Percentiles rank a stretch among this genome's conserved stretches.
phyloP scores from a whole-genome alignment of 2,888 invertebrate species.

The Erpobdella octoculata region DNA sequence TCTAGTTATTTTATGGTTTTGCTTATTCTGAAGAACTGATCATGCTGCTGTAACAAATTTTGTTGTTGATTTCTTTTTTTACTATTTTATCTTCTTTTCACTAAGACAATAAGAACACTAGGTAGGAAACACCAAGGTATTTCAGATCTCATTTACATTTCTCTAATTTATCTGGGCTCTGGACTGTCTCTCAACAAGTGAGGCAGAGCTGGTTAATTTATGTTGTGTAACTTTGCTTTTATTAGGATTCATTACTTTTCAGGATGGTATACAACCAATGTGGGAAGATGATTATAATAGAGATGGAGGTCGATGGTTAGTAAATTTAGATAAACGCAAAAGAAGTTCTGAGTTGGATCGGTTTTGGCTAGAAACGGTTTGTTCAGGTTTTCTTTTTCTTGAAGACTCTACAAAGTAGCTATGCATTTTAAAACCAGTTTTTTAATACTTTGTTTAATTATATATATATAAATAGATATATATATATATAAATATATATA shows the following conservation, averaged over 20 bases:
- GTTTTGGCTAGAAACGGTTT: constrained; percentile 67
- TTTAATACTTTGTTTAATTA: too few species aligned
- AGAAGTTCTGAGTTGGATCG: constrained; percentile 65
- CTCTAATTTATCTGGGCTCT: neutral
- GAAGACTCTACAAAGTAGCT: neutral
- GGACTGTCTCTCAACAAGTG: neutral
- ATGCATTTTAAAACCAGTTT: neutral
- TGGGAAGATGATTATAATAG: constrained; percentile 91
- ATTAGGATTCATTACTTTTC: constrained; percentile 22
- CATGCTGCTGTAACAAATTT: too few species aligned
- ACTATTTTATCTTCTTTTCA: too few species aligned
- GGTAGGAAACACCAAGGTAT: too few species aligned
- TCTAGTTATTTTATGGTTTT: too few species aligned
- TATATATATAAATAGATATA: too few species aligned
- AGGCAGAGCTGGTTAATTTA: neutral
- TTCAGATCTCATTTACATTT: too few species aligned
- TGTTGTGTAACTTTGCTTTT: neutral
- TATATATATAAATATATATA: too few species aligned
- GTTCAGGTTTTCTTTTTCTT: neutral
- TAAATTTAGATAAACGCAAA: constrained; percentile 63
- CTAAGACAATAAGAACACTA: too few species aligned
- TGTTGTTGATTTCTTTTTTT: too few species aligned
- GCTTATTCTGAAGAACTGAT: too few species aligned
- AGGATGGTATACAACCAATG: constrained; percentile 80
- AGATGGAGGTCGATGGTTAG: constrained; percentile 83